Conservation (phyloP, 2,888 invertebrate species). For the Metacarcinus magister region DNA sequence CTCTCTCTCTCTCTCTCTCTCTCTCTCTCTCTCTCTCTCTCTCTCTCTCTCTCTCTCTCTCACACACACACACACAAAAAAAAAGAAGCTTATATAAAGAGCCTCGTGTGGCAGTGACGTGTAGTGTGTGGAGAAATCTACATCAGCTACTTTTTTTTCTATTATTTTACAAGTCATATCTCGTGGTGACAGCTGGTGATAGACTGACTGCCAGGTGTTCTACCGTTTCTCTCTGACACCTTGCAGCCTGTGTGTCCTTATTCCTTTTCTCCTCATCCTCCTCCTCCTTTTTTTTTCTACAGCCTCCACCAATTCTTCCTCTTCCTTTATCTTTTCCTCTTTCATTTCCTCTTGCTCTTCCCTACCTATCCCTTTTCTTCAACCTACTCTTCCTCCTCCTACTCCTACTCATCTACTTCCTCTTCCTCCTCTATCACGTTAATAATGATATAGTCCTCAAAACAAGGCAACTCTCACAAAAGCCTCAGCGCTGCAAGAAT, state of each 20-base stretch:
- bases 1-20: conserved; percentile 48
- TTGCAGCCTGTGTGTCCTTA: neutral
- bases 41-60: neutral
- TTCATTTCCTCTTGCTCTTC: no score
- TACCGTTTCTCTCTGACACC: neutral
- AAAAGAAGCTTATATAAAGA: neutral
- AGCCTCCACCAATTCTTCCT: neutral
- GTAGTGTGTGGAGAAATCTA: neutral
- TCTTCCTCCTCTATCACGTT: neutral
- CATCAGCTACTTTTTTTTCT: neutral
- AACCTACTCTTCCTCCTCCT: neutral
- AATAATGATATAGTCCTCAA: neutral
- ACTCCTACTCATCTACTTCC: neutral
- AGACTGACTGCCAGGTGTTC: neutral
- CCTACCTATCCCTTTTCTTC: no score
- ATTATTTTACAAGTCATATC: neutral
- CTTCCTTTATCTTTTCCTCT: no score
- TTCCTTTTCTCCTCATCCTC: neutral
- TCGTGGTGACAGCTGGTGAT: neutral
- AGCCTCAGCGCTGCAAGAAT: no score
- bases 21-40: conserved; percentile 19
- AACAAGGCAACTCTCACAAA: no score
- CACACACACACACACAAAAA: neutral
- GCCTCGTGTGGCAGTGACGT: neutral
- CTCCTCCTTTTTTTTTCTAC: neutral